phyloP scores from a whole-genome alignment of 2,113 vertebrate genomes.

The Lophotis ruficrista region DNA sequence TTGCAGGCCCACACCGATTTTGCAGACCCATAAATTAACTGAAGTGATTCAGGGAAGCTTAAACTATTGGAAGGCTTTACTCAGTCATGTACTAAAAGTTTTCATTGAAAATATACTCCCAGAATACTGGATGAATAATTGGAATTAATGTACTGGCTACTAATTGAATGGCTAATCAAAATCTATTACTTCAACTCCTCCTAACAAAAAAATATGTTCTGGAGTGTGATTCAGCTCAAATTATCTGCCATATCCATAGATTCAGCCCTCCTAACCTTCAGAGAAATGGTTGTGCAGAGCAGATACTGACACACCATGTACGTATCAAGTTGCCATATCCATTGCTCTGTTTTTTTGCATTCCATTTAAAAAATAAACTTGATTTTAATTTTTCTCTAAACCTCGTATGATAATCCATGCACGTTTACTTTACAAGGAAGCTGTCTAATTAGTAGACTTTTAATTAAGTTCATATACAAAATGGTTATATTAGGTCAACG shows the following conservation, averaged over 20 bases:
- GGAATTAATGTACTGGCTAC: not conserved
- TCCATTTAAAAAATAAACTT: not conserved
- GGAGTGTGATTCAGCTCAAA: not conserved
- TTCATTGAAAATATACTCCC: not conserved
- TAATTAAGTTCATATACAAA: not conserved
- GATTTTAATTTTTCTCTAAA: not conserved
- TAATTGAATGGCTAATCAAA: constrained; percentile 1
- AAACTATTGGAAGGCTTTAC: not conserved
- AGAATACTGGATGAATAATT: not conserved
- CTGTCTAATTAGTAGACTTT: not conserved
- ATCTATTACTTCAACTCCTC: not conserved
- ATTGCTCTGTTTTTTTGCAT: not conserved
- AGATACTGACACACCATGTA: not conserved
- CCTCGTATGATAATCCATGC: not conserved
- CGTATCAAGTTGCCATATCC: not conserved
- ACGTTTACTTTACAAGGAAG: not conserved
- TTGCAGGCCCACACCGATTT: not conserved
- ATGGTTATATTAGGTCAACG: not conserved
- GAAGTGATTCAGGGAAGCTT: not conserved
- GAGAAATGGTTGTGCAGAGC: not conserved
- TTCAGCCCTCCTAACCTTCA: not conserved
- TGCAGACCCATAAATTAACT: constrained; percentile 1
- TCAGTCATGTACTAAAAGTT: not conserved
- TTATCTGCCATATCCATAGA: not conserved
- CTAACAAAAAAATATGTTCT: not conserved